These are phyloP conservation scores for Yponomeuta malinellus DNA, from an alignment of 2,888 invertebrate genomes.

Conservation along the genomic window DNA sequence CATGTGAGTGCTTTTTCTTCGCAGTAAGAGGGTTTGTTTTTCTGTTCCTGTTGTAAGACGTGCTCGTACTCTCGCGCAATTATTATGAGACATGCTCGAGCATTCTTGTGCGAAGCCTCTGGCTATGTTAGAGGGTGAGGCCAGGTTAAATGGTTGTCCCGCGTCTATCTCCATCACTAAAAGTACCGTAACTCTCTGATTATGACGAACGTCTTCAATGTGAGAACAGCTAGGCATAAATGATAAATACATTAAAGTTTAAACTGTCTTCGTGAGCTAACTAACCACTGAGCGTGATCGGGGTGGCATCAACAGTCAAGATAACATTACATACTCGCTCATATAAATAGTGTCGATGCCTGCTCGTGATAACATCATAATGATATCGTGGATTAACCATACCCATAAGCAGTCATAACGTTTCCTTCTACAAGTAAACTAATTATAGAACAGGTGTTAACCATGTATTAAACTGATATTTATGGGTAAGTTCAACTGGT, in stretches of 20 bases:
- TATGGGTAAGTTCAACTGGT: conserved; percentile 16
- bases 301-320: too few relatives aligned
- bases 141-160: background rate
- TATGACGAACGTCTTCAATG: background rate
- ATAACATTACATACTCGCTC: background rate
- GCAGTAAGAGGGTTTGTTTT: too few relatives aligned
- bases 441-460: conserved; percentile 10
- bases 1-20: too few relatives aligned
- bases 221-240: background rate
- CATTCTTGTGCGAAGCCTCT: background rate
- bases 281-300: too few relatives aligned
- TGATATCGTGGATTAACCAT: background rate
- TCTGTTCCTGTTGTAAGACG: background rate
- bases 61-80: background rate
- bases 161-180: background rate
- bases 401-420: background rate
- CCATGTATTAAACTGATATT: conserved; percentile 9
- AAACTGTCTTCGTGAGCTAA: too few relatives aligned
- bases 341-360: background rate
- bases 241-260: too few relatives aligned
- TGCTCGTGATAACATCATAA: background rate
- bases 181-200: background rate
- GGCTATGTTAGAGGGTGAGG: background rate
- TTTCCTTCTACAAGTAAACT: background rate
- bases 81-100: background rate